phyloP scores from a whole-genome alignment of 2,888 invertebrate species.

The Heliconius ismenius region DNA sequence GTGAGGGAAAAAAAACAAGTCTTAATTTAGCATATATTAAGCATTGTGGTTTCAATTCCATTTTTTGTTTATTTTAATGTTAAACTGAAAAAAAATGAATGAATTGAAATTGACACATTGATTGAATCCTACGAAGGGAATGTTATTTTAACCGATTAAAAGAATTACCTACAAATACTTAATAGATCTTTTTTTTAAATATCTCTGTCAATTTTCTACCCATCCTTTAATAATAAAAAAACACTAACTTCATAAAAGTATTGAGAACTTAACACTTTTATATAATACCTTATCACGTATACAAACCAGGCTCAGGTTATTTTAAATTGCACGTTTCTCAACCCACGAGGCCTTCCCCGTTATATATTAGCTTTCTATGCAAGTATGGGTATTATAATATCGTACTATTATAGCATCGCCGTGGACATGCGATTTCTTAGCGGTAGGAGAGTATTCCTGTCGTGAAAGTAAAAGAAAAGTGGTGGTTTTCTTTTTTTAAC shows the following conservation, averaged over 20 bases:
- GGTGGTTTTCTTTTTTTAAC: constrained; percentile 24
- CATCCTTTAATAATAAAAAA: background rate
- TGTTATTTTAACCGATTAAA: no score
- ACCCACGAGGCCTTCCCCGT: constrained; percentile 21
- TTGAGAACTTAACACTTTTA: no score
- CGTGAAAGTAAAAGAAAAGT: constrained; percentile 24
- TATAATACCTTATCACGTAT: background rate
- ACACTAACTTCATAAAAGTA: background rate
- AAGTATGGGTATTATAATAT: constrained; percentile 30
- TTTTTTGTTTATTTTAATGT: no score
- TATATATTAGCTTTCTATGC: constrained; percentile 31
- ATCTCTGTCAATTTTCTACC: no score
- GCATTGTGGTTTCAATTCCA: no score
- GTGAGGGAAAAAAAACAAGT: no score
- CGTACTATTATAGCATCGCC: background rate
- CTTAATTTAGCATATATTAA: no score
- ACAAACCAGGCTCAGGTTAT: background rate
- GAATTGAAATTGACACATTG: no score
- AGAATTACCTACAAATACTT: no score
- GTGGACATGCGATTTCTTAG: constrained; percentile 35
- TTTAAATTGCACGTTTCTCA: constrained; percentile 31
- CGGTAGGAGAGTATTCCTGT: constrained; percentile 28
- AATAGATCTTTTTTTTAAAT: no score
- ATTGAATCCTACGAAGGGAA: no score
- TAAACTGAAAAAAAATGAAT: no score